Conservation (phyloP, 2,888 invertebrate species). For the Sarcophaga subvicina region DNA sequence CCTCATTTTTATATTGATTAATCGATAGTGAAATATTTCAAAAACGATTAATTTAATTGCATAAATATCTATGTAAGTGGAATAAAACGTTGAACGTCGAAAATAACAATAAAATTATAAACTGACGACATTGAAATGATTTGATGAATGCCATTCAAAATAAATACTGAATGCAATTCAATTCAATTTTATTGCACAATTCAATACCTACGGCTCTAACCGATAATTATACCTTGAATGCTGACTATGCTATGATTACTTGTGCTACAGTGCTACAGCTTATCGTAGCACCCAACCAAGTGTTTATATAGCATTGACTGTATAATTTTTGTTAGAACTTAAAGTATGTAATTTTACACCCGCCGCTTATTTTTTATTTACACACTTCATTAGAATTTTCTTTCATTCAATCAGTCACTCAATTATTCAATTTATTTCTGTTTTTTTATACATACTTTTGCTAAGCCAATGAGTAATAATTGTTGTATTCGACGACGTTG, state of each 20-base stretch:
- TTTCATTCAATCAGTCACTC: neutral
- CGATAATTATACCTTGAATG: neutral
- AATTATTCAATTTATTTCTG: neutral
- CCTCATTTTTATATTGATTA: too few relatives aligned
- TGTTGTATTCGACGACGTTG: neutral
- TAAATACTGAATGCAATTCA: neutral
- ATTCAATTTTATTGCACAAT: neutral
- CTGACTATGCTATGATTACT: neutral
- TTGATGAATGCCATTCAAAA: too few relatives aligned
- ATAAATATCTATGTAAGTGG: neutral
- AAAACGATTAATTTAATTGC: neutral
- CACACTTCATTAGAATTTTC: neutral
- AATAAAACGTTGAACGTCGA: neutral
- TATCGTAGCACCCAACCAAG: neutral
- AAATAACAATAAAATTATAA: neutral
- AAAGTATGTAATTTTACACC: constrained; percentile 18
- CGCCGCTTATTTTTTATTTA: neutral
- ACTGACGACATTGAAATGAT: neutral
- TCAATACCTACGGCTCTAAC: neutral
- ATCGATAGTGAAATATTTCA: too few relatives aligned
- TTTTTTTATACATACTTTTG: neutral
- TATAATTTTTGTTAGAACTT: constrained; percentile 30
- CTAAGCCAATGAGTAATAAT: neutral
- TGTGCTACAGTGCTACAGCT: neutral
- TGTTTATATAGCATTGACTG: neutral